Percentiles rank a stretch among this genome's conserved stretches.
These are phyloP conservation scores for Antheraea pernyi DNA, from an alignment of 1,140 invertebrate species.

Conservation along the genomic window DNA sequence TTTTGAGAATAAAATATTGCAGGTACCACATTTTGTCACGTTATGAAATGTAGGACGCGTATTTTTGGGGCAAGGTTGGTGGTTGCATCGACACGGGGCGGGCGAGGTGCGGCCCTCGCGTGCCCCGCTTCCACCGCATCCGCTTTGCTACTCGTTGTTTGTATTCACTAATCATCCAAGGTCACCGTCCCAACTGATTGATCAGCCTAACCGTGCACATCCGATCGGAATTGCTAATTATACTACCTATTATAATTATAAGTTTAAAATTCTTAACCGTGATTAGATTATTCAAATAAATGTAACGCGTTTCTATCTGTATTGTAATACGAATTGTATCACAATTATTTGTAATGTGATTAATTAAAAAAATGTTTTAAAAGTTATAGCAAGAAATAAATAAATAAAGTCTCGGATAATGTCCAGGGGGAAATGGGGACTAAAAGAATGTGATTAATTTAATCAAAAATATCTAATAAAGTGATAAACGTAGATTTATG, in stretches of 20 bases:
- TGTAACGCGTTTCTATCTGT: not conserved
- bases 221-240: slow-evolving; percentile 54
- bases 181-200: slow-evolving; percentile 60
- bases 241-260: slow-evolving; percentile 37
- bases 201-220: slow-evolving; percentile 54
- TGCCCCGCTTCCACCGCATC: slow-evolving; percentile 56
- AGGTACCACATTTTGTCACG: slow-evolving; percentile 60
- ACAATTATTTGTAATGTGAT: too few relatives aligned
- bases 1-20: slow-evolving; percentile 30
- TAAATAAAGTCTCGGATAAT: too few relatives aligned
- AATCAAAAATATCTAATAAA: too few relatives aligned
- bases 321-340: not conserved
- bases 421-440: too few relatives aligned
- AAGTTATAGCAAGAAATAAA: too few relatives aligned
- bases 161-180: slow-evolving; percentile 66
- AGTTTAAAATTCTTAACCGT: slow-evolving; percentile 28
- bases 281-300: slow-evolving; percentile 27
- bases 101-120: slow-evolving; percentile 38
- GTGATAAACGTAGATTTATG: not conserved
- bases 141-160: slow-evolving; percentile 56
- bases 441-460: too few relatives aligned
- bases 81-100: slow-evolving; percentile 37
- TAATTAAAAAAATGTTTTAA: too few relatives aligned
- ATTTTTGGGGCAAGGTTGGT: slow-evolving; percentile 72
- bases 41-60: slow-evolving; percentile 66